Percentiles rank a stretch among this genome's conserved stretches.
Evolutionary conservation across 2,113 vertebrate species (phyloP).

Genomic region (Etheostoma spectabile): DNA sequence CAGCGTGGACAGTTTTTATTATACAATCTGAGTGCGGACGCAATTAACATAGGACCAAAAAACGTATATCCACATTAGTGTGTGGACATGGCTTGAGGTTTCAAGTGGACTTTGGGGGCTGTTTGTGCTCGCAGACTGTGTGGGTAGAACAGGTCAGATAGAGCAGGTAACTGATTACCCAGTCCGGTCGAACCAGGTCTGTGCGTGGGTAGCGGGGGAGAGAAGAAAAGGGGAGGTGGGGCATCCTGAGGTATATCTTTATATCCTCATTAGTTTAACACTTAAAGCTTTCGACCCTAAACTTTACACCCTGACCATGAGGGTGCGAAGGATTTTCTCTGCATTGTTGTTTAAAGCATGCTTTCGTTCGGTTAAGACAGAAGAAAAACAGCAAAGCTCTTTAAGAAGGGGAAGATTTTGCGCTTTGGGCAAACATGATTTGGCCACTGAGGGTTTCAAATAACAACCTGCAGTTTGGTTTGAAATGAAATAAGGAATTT

Average conservation of each 20-base stretch:
- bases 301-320: conserved; percentile 65
- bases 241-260: conserved; percentile 40
- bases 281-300: conserved; percentile 59
- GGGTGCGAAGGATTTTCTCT: conserved; percentile 63
- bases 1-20: background rate
- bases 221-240: conserved; percentile 38
- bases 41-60: background rate
- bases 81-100: conserved; percentile 12
- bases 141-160: conserved; percentile 65
- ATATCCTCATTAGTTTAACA: conserved; percentile 64
- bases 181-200: conserved; percentile 74
- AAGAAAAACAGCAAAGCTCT: conserved; percentile 67
- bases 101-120: conserved; percentile 54
- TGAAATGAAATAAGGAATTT: background rate
- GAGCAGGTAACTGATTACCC: conserved; percentile 84
- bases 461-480: conserved; percentile 34
- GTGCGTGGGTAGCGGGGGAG: conserved; percentile 54
- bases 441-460: conserved; percentile 59
- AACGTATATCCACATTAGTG: background rate
- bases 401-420: conserved; percentile 46
- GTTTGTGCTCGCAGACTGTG: background rate
- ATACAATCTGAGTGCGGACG: background rate
- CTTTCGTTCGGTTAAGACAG: conserved; percentile 69
- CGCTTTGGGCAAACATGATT: conserved; percentile 67
- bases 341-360: conserved; percentile 48